Base-by-base conservation (phyloP, 2,113 vertebrate genomes). In the Corythoichthys haematopterus region DNA sequence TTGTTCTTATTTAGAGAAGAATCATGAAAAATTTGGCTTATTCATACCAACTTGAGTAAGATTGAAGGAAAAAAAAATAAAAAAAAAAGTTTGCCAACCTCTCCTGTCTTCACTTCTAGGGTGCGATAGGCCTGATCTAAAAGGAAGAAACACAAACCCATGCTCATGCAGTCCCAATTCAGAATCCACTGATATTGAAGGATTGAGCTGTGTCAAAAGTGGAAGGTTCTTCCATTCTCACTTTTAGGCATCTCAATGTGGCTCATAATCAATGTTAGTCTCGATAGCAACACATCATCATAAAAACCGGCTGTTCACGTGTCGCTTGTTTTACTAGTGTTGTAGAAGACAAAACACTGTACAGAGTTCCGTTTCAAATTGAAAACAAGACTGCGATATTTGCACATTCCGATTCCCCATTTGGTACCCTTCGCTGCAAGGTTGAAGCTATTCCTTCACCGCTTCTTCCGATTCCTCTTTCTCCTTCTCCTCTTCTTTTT, bases 361-460 rank as follows among this genome's bases (percentile, higher is more conserved):
- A 72, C 28, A 52, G 8, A 69, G 46, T 45, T 11, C 55, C 55
- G 36, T 53, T 70, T 66, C 36, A 57, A 51, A 43, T 51, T n/a
- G 6, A 38, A 57, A 57, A 36, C 13, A 40, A 60, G 35, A 46
- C 38, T 28, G 45, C 3, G 56, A 52, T 48, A 57, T 62, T 15
- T 65, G 62, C 57, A 69, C 53, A 67, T 61, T 67, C 46, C 38
- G 52, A 65, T 6, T 63, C 13, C 6, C 47, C 52, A 1, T 76
- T 33, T 45, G 4, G 52, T 33, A 55, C 9, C 20, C 55, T 14
- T 36, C 5, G 12, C 33, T 14, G 6, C 55, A 45, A 1, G 10
- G 7, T 6, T 14, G 40, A 33, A 62, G 5, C 4, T 71, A 37
- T 28, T 48, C 59, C 16, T 72, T 46, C 13, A 51, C 40, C 1